Evolutionary conservation across 2,888 invertebrate species (phyloP), one percentile per base, ranked within the genome.

Genomic region (Bellardia pandia): DNA sequence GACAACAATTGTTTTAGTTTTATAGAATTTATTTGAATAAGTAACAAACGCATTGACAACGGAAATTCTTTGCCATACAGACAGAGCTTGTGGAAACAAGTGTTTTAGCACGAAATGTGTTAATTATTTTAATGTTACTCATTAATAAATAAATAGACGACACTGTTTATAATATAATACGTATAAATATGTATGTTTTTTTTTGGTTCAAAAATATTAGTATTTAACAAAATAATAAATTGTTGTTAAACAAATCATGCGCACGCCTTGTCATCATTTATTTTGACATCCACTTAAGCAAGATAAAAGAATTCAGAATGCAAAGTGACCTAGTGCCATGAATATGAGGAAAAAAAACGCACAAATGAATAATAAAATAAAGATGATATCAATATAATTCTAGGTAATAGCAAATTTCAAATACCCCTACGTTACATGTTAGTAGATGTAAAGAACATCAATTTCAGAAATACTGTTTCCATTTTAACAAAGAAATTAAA

Each of bases 201-300:
- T 58, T 58, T 58, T 2, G 5, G 58, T 23, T 58, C 3, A 60
- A 33, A 60, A 60, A 60, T 60, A 60, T 58, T 30, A 13, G 40
- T 11, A 30, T 56, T 51, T 37, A 71, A 56, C 11, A 23, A 56
- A 72, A 42, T 53, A 23, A 62, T 62, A 60, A 75, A 75, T 62
- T 75, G 16, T 48, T 48, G 33, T 16, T 75, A 60, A 75, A 45
- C 60, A 75, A 62, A 45, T 75, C 37, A 75, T 75, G 33, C 60
- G n/a, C 60, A 75, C 45, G 74, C 16, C 74, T 62, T 75, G 74
- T 45, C 74, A 62, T 45, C 74, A 62, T 62, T 75, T 45, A 33
- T 60, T 69, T 69, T 69, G 68, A 69, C 68, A 64, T 64, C 64
- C 64, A 16, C 64, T 40, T 64, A 40, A 40, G 16, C n/a, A 40